These are phyloP conservation scores for Chrosomus eos DNA, from an alignment of 2,797 vertebrate species.

Conservation along the genomic window DNA sequence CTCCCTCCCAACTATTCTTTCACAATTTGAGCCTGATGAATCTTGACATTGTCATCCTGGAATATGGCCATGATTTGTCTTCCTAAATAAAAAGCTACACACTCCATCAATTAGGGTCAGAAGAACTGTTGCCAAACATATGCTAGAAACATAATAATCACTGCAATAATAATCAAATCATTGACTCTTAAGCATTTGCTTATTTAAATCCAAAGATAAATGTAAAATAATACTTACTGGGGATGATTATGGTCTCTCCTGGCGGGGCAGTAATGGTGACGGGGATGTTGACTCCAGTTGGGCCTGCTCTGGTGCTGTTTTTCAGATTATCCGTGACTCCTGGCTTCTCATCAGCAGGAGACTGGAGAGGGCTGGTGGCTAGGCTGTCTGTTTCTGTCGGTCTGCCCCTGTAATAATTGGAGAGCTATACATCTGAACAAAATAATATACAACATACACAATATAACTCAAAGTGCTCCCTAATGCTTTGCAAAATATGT, in stretches of 20 bases:
- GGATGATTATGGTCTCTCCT: slow-evolving; percentile 85
- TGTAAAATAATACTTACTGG: slow-evolving; percentile 77
- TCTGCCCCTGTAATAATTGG: slow-evolving; percentile 77
- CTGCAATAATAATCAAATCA: too few relatives aligned
- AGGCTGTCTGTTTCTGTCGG: slow-evolving; percentile 73
- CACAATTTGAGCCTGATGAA: too few relatives aligned
- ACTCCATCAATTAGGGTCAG: too few relatives aligned
- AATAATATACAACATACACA: background rate
- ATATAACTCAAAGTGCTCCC: background rate
- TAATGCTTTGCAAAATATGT: background rate
- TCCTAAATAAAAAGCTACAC: too few relatives aligned
- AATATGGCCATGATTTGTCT: too few relatives aligned
- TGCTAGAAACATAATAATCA: too few relatives aligned
- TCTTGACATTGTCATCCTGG: too few relatives aligned
- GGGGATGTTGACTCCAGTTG: slow-evolving; percentile 83
- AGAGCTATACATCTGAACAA: slow-evolving; percentile 58
- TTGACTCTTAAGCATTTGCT: too few relatives aligned
- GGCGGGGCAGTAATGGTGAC: slow-evolving; percentile 86
- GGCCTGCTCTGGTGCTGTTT: slow-evolving; percentile 88
- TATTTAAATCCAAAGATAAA: background rate
- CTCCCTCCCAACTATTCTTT: too few relatives aligned
- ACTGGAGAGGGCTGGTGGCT: slow-evolving; percentile 72
- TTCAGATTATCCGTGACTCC: slow-evolving; percentile 95
- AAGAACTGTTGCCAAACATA: too few relatives aligned
- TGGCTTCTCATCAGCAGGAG: slow-evolving; percentile 81